Base-by-base conservation (phyloP, 2,888 invertebrate genomes). In the Stenurella melanura region DNA sequence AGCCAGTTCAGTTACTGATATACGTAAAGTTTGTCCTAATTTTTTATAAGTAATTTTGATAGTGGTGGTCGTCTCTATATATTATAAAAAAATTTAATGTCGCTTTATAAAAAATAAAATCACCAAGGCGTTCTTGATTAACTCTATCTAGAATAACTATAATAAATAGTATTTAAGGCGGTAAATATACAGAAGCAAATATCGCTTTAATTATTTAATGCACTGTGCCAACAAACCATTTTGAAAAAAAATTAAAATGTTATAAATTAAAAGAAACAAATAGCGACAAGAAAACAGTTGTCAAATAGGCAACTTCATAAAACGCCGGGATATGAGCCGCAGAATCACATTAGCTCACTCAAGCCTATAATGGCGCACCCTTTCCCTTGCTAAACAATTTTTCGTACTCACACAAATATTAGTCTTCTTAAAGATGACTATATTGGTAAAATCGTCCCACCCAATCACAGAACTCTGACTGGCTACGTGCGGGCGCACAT, bases 391-490 rank as follows among this genome's bases (percentile, higher is more conserved):
- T 15, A 19, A 19, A 5, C 58, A 58, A 19, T n/a, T n/a, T 50
- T 50, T 50, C 50, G 58, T 58, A 58, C 58, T 58, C 18, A 58
- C 58, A 58, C 18, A 21, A 58, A 58, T 19, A 19, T 19, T 21
- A 58, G 58, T 19, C 58, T 58, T 19, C 19, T 19, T 11, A 58
- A 11, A 18, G 58, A 58, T 61, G 61, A 61, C 61, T 21, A 18
- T 61, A 34, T 61, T 2, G n/a, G 61, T n/a, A 58, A 30, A 34
- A 61, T n/a, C 34, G 30, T 26, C 61, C 61, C 30, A 61, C 61
- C 30, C 61, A 61, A 61, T 58, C 58, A 58, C 58, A 19, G 58
- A 61, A 30, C 30, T 9, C 34, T 15, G 21, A 61, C 61, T 15
- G 21, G 15, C 61, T 61, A 61, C 61, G 61, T 17, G 26, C 61